Base-by-base conservation (phyloP, 2,888 invertebrate species). In the Microctonus aethiopoides region DNA sequence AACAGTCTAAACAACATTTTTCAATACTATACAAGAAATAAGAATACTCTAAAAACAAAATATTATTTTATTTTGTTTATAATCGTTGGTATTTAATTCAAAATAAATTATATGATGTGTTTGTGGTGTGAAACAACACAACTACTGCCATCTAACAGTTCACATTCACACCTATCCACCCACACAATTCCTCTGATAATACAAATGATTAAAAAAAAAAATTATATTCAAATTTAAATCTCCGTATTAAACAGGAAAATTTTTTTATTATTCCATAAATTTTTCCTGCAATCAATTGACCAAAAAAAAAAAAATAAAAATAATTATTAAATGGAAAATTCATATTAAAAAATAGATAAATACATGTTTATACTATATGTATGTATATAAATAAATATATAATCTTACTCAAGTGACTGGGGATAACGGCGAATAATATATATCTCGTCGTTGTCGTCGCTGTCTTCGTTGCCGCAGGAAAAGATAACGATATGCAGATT, bases 401-500 rank as follows among this genome's bases (percentile, higher is more conserved):
- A 46, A 32, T 67, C 34, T 32, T 34, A 65, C 34, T 20, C 56
- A 56, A 65, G 56, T 39, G 36, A 24, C 65, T 24, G 36, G 22
- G 52, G 52, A 67, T 60, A 67, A 67, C 51, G 22, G 26, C 52
- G 62, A 67, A 67, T 61, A 67, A 62, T 67, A 61, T 52, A 10
- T 26, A 24, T 52, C 24, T 22, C 24, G 52, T 46, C 41, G 41
- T 41, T 10, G 52, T 52, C 20, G 6, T 13, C 41, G 41, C n/a
- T 10, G 52, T 52, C 20, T 20, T 52, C 61, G 39, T 39, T 56
- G 68, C 56, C 62, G 67, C 76, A 59, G 67, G 74, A 79, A 79
- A 80, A 79, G 82, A 82, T 82, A 84, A 83, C 80, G 82, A 81
- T 80, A 84, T 83, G 82, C 80, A 83, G 81, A 82, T 46, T 81